phyloP scores from a whole-genome alignment of 2,113 vertebrate genomes.

The Siniperca knerii region DNA sequence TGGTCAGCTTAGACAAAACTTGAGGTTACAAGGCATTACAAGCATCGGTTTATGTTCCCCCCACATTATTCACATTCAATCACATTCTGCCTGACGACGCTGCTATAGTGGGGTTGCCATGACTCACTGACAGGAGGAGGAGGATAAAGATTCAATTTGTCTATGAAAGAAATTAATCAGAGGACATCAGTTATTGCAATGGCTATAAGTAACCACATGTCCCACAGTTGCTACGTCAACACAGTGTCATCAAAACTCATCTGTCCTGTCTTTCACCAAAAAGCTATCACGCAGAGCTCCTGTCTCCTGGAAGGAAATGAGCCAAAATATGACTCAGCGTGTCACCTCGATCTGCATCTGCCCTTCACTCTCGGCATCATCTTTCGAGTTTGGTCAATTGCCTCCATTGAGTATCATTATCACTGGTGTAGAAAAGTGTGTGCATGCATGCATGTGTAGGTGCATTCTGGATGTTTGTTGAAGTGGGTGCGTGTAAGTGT shows the following conservation, averaged over 20 bases:
- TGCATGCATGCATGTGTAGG: not conserved
- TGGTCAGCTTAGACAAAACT: slow-evolving; percentile 36
- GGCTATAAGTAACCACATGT: slow-evolving; percentile 26
- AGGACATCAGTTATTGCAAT: slow-evolving; percentile 1
- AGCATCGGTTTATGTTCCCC: slow-evolving; percentile 17
- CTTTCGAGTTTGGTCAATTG: slow-evolving; percentile 2
- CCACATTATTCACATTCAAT: slow-evolving; percentile 44
- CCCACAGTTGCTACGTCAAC: slow-evolving; percentile 22
- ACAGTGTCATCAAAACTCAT: slow-evolving; percentile 24
- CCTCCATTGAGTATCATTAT: not conserved
- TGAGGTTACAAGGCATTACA: slow-evolving; percentile 45
- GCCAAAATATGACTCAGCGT: slow-evolving; percentile 52
- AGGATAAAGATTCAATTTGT: slow-evolving; percentile 53
- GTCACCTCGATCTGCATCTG: slow-evolving; percentile 47
- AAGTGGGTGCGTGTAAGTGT: not conserved
- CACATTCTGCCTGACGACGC: slow-evolving; percentile 48
- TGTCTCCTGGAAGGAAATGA: slow-evolving; percentile 19
- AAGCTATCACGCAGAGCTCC: not conserved
- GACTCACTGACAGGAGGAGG: slow-evolving; percentile 45
- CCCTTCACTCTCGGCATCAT: slow-evolving; percentile 13
- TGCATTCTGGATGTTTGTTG: not conserved
- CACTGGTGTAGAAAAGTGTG: not conserved
- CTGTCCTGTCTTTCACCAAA: slow-evolving; percentile 6
- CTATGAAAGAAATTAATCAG: slow-evolving; percentile 49
- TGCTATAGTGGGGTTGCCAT: slow-evolving; percentile 52